Evolutionary conservation across 2,797 vertebrate genomes (phyloP).

Genomic region (Sebastes oblongus): DNA sequence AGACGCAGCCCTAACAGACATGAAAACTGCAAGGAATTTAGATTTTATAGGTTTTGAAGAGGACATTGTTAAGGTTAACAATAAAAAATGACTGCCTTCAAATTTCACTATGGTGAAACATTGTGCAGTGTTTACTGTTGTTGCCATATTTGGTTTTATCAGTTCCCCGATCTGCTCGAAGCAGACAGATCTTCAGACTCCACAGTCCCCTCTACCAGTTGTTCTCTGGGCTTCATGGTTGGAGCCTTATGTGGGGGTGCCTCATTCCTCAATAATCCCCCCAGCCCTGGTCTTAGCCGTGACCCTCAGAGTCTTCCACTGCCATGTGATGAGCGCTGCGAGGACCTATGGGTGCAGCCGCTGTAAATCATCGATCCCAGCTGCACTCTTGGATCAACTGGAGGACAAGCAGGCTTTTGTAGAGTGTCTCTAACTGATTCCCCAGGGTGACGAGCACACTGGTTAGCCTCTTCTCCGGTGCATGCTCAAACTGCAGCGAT

Average conservation of each 20-base stretch:
- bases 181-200: not conserved
- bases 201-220: constrained; percentile 23
- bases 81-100: not conserved
- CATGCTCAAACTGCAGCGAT: not conserved
- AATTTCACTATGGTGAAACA: not conserved
- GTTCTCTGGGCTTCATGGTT: constrained; percentile 23
- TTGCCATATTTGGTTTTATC: not conserved
- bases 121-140: not conserved
- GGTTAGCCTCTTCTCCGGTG: constrained; percentile 9
- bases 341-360: constrained; percentile 37
- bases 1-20: not conserved
- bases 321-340: constrained; percentile 33
- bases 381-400: constrained; percentile 74
- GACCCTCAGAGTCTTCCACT: constrained; percentile 22
- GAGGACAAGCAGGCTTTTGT: constrained; percentile 79
- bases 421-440: constrained; percentile 71
- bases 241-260: not conserved
- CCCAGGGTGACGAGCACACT: constrained; percentile 54
- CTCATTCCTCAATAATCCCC: constrained; percentile 31
- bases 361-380: constrained; percentile 74
- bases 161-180: not conserved
- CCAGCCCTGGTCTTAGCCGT: not conserved
- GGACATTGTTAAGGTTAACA: not conserved
- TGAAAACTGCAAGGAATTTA: not conserved
- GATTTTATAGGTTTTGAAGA: not conserved